These are phyloP conservation scores for Stenolophus ochropezus DNA, from an alignment of 2,888 invertebrate genomes.

Conservation along the genomic window DNA sequence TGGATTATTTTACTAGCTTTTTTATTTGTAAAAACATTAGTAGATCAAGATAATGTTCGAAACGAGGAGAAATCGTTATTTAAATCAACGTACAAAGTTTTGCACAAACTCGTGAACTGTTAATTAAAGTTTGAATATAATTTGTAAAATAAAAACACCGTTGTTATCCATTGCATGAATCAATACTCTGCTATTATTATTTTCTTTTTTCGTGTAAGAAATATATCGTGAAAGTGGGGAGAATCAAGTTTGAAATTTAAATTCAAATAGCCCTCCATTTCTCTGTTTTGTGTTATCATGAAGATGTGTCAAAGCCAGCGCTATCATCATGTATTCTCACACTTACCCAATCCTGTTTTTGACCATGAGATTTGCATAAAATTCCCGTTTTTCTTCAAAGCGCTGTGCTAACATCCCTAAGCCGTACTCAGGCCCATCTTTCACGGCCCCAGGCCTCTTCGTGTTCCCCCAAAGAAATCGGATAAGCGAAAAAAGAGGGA, in stretches of 20 bases:
- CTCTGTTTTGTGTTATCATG: not conserved
- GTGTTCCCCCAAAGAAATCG: conserved; percentile 41
- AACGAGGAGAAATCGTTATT: too few species aligned
- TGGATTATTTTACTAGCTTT: too few species aligned
- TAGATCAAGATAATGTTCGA: too few species aligned
- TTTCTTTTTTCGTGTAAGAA: too few species aligned
- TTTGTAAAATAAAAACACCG: too few species aligned
- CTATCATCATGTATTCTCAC: conserved; percentile 34
- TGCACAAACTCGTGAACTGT: too few species aligned
- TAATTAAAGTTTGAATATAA: too few species aligned
- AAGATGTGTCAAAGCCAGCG: conserved; percentile 19
- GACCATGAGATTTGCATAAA: conserved; percentile 41
- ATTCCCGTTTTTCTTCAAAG: conserved; percentile 43
- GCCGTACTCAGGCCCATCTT: conserved; percentile 23
- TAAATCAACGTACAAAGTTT: too few species aligned
- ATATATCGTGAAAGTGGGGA: not conserved
- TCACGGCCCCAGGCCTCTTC: conserved; percentile 29
- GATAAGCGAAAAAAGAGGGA: conserved; percentile 32
- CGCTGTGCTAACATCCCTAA: conserved; percentile 41
- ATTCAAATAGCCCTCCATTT: not conserved
- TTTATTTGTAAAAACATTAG: too few species aligned
- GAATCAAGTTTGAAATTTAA: not conserved
- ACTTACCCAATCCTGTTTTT: conserved; percentile 40
- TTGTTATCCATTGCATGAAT: too few species aligned
- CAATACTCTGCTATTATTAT: too few species aligned